Conservation (phyloP, 2,888 invertebrate genomes). For the Tenthredo notha region DNA sequence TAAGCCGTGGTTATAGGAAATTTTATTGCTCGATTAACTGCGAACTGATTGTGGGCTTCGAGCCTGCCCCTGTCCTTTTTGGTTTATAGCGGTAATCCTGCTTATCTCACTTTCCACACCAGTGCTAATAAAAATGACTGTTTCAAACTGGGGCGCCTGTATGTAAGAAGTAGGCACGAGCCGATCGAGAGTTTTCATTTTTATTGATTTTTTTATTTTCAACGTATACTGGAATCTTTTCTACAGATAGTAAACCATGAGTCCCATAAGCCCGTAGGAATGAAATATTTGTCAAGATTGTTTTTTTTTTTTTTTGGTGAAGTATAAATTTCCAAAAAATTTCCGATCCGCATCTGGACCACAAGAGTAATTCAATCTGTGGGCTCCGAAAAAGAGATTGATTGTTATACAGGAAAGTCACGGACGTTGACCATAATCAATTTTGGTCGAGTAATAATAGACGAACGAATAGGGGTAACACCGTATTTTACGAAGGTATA, state of each 20-base stretch:
- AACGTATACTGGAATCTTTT: not conserved
- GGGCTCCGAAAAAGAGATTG: not conserved
- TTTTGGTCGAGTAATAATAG: slow-evolving; percentile 12
- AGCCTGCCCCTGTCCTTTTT: not conserved
- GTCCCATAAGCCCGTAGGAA: not conserved
- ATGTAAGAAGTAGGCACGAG: not conserved
- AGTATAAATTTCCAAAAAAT: not conserved
- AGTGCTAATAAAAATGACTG: slow-evolving; percentile 47
- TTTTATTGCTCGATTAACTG: slow-evolving; percentile 44
- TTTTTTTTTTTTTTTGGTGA: no score
- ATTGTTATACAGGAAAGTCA: not conserved
- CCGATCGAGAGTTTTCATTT: not conserved
- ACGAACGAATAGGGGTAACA: not conserved
- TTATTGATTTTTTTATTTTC: not conserved
- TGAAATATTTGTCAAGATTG: not conserved
- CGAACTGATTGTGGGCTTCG: slow-evolving; percentile 17
- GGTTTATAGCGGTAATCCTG: slow-evolving; percentile 34
- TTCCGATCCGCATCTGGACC: not conserved
- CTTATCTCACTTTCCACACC: slow-evolving; percentile 49
- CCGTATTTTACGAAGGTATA: not conserved
- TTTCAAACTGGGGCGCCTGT: slow-evolving; percentile 7
- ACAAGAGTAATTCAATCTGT: slow-evolving; percentile 2
- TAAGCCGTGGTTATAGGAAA: slow-evolving; percentile 14
- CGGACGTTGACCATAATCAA: slow-evolving; percentile 20
- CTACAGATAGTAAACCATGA: not conserved